Evolutionary conservation across 1,140 invertebrate species (phyloP).

Genomic region (Monomorium pharaonis): DNA sequence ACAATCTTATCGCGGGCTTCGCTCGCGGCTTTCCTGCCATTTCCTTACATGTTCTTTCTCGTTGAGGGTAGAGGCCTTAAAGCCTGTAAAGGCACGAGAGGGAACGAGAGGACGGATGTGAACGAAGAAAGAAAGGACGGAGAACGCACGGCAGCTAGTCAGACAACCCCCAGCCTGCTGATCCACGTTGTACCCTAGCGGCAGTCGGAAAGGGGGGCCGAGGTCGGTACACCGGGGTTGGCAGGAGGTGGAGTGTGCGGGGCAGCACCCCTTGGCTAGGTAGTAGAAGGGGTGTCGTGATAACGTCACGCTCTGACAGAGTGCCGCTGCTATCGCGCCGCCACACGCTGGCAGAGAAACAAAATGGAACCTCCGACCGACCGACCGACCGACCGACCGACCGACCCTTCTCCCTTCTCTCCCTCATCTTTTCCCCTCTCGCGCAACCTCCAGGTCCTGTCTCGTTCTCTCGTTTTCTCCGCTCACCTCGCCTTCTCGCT

Average conservation of each 20-base stretch:
- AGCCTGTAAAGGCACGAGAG: constrained; percentile 28
- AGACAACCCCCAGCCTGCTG: constrained; percentile 77
- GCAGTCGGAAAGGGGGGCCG: constrained; percentile 57
- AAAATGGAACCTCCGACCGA: constrained; percentile 84
- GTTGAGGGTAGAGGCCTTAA: neutral
- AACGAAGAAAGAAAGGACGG: constrained; percentile 61
- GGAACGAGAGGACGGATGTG: constrained; percentile 55
- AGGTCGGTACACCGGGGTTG: constrained; percentile 22
- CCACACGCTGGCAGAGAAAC: constrained; percentile 86
- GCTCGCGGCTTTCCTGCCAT: constrained; percentile 71
- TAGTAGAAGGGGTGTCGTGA: constrained; percentile 85
- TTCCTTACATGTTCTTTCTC: constrained; percentile 53
- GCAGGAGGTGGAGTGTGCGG: constrained; percentile 63
- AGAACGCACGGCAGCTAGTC: constrained; percentile 73
- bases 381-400: constrained; percentile 60
- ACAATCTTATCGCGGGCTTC: constrained; percentile 82
- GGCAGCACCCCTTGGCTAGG: constrained; percentile 75
- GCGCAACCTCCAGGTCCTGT: neutral
- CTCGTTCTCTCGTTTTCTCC: constrained; percentile 48
- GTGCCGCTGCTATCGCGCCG: constrained; percentile 86
- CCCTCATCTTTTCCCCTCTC: constrained; percentile 35
- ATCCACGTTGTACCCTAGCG: constrained; percentile 80
- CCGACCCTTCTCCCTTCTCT: constrained; percentile 58
- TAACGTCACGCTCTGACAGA: constrained; percentile 86
- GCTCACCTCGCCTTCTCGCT: constrained; percentile 7